These are phyloP conservation scores for Pristionchus mayeri DNA, from an alignment of 2,888 invertebrate genomes.

Conservation along the genomic window DNA sequence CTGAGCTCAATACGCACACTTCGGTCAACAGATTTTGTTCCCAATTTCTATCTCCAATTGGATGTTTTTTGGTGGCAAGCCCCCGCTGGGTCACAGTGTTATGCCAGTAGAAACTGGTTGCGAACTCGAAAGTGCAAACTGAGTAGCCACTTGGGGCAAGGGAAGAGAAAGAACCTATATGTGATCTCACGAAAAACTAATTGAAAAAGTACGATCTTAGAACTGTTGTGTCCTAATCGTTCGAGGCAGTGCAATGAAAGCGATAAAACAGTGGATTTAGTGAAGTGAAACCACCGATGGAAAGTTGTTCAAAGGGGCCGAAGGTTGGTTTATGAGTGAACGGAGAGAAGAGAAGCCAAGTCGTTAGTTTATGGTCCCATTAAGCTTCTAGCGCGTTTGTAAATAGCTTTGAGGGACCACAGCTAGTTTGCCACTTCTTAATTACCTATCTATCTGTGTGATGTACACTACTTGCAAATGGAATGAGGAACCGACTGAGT, in stretches of 20 bases:
- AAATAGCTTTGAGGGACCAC: neutral
- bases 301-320: conserved; percentile 15
- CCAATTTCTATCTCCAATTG: neutral
- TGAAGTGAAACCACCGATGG: neutral
- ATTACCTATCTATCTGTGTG: conserved; percentile 1
- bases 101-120: conserved; percentile 7
- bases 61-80: neutral
- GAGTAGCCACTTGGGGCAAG: neutral
- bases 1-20: neutral
- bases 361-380: conserved; percentile 32
- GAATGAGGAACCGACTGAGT: neutral
- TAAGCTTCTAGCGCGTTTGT: neutral
- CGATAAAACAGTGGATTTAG: neutral
- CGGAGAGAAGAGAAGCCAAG: neutral
- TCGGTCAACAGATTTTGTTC: neutral
- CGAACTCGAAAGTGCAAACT: neutral
- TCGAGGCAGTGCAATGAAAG: neutral
- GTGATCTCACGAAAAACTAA: neutral
- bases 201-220: neutral
- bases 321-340: neutral
- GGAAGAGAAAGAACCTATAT: too few species aligned
- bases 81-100: neutral
- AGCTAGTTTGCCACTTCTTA: neutral
- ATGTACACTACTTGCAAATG: neutral
- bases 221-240: neutral